A percentile compares a stretch with the other conserved stretches of the same genome.
These are phyloP conservation scores for Guaruba guarouba DNA, from an alignment of 2,113 vertebrate species.

Conservation along the genomic window DNA sequence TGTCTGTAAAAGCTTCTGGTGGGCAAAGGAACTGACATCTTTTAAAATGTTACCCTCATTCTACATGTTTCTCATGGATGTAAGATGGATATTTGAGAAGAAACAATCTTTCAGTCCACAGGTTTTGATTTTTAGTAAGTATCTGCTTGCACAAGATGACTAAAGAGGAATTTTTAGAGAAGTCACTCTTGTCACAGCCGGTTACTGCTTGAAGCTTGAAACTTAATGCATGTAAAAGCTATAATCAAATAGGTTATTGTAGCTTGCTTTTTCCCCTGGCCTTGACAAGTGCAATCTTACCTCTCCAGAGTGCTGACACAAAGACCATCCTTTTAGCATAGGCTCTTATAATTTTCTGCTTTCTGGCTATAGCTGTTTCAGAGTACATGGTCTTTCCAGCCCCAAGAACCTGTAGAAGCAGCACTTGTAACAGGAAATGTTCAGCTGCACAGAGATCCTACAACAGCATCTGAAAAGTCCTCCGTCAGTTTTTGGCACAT, in stretches of 20 bases:
- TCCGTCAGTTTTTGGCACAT: not conserved
- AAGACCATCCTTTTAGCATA: not conserved
- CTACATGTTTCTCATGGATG: not conserved
- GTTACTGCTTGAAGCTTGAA: conserved; percentile 12
- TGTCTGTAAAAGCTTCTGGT: not conserved
- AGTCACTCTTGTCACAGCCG: conserved; percentile 19
- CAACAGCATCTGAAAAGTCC: not conserved
- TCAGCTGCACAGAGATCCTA: not conserved
- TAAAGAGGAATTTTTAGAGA: conserved; percentile 47
- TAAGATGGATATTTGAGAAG: not conserved
- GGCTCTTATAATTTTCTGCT: not conserved
- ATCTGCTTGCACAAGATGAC: not conserved
- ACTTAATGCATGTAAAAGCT: not conserved
- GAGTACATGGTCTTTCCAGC: not conserved
- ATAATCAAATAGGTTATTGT: not conserved
- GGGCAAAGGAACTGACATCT: not conserved
- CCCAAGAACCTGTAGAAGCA: not conserved
- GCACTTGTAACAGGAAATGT: not conserved
- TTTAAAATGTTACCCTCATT: not conserved
- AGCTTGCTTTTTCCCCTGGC: not conserved
- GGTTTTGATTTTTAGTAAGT: conserved; percentile 1
- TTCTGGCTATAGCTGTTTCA: not conserved
- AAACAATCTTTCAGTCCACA: not conserved
- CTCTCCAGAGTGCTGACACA: not conserved
- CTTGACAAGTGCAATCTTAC: not conserved